These are phyloP conservation scores for Bryconaethiops microstoma DNA, from an alignment of 2,797 vertebrate genomes.

Conservation along the genomic window DNA sequence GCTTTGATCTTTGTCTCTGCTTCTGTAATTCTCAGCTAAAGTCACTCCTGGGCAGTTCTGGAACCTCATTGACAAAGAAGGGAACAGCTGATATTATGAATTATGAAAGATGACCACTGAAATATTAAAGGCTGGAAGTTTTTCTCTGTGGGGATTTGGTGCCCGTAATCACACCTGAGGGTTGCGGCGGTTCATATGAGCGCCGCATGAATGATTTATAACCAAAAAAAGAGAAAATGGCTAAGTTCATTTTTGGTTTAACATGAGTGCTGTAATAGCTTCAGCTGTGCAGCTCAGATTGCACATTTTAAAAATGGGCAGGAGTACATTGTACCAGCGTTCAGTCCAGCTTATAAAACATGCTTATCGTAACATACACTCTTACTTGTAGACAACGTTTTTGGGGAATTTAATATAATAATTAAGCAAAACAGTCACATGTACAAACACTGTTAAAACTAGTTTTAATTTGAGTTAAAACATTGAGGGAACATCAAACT, in stretches of 20 bases:
- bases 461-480: too few species aligned
- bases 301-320: neutral
- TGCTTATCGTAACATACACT: neutral
- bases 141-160: slow-evolving; percentile 56
- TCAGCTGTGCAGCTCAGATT: neutral
- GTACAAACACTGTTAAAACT: too few species aligned
- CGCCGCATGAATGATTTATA: slow-evolving; percentile 44
- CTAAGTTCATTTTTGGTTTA: slow-evolving; percentile 29
- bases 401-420: neutral
- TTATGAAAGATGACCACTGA: slow-evolving; percentile 74
- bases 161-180: slow-evolving; percentile 47
- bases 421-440: too few species aligned
- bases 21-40: slow-evolving; percentile 58
- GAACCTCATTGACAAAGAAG: slow-evolving; percentile 64
- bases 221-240: slow-evolving; percentile 28
- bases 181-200: neutral
- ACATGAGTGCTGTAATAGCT: neutral
- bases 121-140: slow-evolving; percentile 70
- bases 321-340: neutral
- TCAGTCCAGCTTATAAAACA: too few species aligned
- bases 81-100: slow-evolving; percentile 68
- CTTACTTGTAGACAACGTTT: neutral
- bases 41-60: slow-evolving; percentile 56
- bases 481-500: too few species aligned
- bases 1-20: slow-evolving; percentile 77